Evolutionary conservation across 2,113 vertebrate species (phyloP), one percentile per base, ranked within the genome.

Genomic region (Aptenodytes forsteri): DNA sequence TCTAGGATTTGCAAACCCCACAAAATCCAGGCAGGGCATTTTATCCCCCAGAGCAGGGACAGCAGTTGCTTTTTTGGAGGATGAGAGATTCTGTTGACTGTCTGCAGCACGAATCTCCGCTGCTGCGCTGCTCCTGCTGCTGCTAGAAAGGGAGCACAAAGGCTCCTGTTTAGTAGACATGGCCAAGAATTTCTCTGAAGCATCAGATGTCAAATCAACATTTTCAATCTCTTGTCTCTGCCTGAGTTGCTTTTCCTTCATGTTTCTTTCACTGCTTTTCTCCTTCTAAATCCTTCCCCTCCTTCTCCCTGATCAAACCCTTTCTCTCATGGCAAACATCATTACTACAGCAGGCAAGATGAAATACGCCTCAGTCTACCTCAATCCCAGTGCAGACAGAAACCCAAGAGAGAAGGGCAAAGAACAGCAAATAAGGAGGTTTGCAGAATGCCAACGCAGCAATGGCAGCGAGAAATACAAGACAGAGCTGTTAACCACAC

Each of bases 391-490:
- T 13, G 84, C 89, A 96, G 90, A 90, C 26, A 78, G 95, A 96
- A 96, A 96, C 88, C 92, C 87, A 85, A 72, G 88, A 97, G 96
- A 96, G 61, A 94, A 97, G 83, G 90, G 44, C 82, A 96, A 90
- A 88, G 91, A 91, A 85, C 34, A 83, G 85, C 80, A 93, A 96
- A 89, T 86, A 89, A 94, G 75, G 82, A 96, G 85, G 54, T 86
- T 85, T 97, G 52, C 93, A 96, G 93, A 95, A 94, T 94, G 93
- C 94, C 95, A 79, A 61, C 71, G 38, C 83, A 93, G 93, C 97
- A 97, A 84, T 90, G 97, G 87, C 97, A 95, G 93, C 1, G 30
- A 95, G 97, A 97, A 98, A 98, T 83, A 96, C 64, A 96, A 97
- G 97, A 95, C 83, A 58, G 81, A 95, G 62, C 80, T 92, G 83